Base-by-base conservation (phyloP, 2,113 vertebrate species). In the Delphinus delphis region DNA sequence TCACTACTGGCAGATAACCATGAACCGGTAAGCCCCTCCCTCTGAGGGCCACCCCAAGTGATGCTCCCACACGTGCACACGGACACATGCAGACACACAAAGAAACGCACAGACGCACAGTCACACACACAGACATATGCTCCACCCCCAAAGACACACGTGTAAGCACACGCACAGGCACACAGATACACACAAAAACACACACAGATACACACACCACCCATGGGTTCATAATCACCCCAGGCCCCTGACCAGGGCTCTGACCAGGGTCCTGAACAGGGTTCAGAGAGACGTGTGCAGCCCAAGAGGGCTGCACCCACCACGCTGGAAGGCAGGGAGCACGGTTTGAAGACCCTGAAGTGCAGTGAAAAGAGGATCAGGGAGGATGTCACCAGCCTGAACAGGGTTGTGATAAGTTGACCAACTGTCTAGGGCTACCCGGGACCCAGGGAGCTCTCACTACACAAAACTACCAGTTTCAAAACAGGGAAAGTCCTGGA, bases 1-100 rank as follows among this genome's bases (percentile, higher is more conserved):
- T 5, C 4, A 13, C 33, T 97, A 67, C 91, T 98, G 98, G 98
- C 95, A 98, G 71, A 26, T 98, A 55, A 11, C 71, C 28, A 3
- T 98, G 73, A 95, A 97, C 88, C 92, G 91, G 98, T 98, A 84
- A 97, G 88, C 5, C 2, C 9, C 36, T 50, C 4, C 15, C 31
- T 63, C 63, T 41, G 25, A 21, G 25, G 26, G 10, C 67, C 44
- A 5, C 41, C 11, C 7, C 3, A 5, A 2, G 31, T 8, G 62
- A 73, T 6, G 13, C 36, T 1, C 0, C 9, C 11, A 36, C 26
- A 6, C 3, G 2, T 17, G 11, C 31, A 28, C 9, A 25, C 4
- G 18, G 33, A 20, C 36, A 60, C 3, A 21, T 3, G 17, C 17
- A 18, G 7, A 23, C 23, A 33, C 44, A 50, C 47, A 47, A 47